phyloP scores from a whole-genome alignment of 2,888 invertebrate species.

The Agrotis puta region DNA sequence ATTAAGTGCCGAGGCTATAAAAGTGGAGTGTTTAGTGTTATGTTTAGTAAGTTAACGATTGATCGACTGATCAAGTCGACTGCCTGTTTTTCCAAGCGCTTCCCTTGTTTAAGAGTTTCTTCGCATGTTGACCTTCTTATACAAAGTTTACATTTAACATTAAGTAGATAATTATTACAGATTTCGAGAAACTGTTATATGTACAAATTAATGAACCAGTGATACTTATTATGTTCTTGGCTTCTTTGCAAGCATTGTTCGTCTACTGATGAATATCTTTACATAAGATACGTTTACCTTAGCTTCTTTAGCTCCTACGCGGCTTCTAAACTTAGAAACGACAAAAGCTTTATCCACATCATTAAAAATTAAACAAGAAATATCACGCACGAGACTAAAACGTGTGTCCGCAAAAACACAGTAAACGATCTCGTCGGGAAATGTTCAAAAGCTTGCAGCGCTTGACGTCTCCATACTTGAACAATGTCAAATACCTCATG shows the following conservation, averaged over 20 bases:
- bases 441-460: constrained; percentile 54
- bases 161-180: constrained; percentile 34
- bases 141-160: not conserved
- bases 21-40: not conserved
- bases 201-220: constrained; percentile 41
- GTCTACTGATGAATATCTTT: constrained; percentile 1
- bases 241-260: constrained; percentile 17
- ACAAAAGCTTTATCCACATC: constrained; percentile 17
- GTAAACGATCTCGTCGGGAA: constrained; percentile 50
- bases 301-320: not conserved
- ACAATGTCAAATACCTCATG: constrained; percentile 66
- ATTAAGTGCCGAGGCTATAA: not conserved
- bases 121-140: constrained; percentile 8
- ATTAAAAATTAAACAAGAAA: constrained; percentile 24
- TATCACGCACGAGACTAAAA: constrained; percentile 25
- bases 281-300: not conserved
- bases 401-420: constrained; percentile 34
- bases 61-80: no score
- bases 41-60: not conserved
- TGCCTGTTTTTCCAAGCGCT: not conserved
- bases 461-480: constrained; percentile 46
- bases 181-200: constrained; percentile 27
- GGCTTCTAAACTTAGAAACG: not conserved
- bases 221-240: constrained; percentile 17
- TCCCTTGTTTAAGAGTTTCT: not conserved